Percentiles rank a stretch among this genome's conserved stretches.
These are phyloP conservation scores for Dicrurus megarhynchus DNA, from an alignment of 2,113 vertebrate genomes.

Conservation along the genomic window DNA sequence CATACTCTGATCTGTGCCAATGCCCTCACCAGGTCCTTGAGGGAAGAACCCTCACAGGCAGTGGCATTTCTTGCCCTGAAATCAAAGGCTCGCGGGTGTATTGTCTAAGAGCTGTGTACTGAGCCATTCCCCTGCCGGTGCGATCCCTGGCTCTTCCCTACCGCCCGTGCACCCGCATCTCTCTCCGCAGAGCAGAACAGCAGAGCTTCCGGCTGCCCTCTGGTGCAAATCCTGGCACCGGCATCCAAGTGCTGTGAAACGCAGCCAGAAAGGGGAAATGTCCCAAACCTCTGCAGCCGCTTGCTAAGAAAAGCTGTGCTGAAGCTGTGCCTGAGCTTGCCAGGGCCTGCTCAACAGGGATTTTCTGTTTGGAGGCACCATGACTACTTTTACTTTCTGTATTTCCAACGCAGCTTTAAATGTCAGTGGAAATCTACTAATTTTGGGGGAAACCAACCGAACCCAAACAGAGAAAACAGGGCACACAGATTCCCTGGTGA, in stretches of 20 bases:
- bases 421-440: neutral
- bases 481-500: neutral
- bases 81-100: rapidly evolving
- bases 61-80: neutral
- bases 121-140: neutral
- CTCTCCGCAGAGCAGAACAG: neutral
- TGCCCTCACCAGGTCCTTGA: neutral
- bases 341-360: neutral
- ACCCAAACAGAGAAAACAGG: neutral
- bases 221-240: neutral
- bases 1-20: neutral
- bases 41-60: neutral
- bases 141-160: neutral
- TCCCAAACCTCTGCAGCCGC: neutral
- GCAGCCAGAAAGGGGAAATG: neutral
- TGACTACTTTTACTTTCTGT: neutral
- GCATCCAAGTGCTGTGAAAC: neutral
- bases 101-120: neutral
- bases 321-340: neutral
- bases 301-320: neutral
- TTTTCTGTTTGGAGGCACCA: neutral
- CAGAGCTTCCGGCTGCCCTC: neutral
- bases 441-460: neutral
- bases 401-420: neutral
- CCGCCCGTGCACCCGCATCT: rapidly evolving